phyloP scores from a whole-genome alignment of 2,888 invertebrate species.

The Merodon equestris region DNA sequence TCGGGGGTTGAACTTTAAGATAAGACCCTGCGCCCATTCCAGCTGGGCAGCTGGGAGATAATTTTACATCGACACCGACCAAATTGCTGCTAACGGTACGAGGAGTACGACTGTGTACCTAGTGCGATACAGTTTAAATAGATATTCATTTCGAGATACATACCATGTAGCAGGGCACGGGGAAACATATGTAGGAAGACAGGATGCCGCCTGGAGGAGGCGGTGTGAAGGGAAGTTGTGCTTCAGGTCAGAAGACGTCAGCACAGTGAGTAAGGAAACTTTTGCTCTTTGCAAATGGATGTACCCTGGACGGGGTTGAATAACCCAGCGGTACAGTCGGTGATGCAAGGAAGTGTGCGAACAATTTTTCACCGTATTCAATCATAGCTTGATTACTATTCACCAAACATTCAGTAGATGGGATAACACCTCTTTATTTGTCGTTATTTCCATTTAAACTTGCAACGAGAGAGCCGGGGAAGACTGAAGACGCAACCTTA shows the following conservation, averaged over 20 bases:
- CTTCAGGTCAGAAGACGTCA: conserved; percentile 67
- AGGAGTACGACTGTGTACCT: no score
- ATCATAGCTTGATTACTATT: no score
- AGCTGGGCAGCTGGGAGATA: conserved; percentile 53
- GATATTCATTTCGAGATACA: conserved; percentile 21
- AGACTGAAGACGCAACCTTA: no score
- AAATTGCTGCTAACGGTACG: conserved; percentile 59
- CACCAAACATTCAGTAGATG: no score
- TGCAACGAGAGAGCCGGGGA: no score
- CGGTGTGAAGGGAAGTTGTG: conserved; percentile 53
- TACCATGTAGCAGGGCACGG: conserved; percentile 29
- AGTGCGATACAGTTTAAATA: conserved; percentile 51
- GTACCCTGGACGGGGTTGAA: conserved; percentile 40
- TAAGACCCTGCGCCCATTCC: conserved; percentile 1
- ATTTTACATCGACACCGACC: conserved; percentile 67
- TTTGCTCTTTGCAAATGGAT: conserved; percentile 16
- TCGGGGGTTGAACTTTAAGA: conserved; percentile 17
- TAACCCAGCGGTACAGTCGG: conserved; percentile 39
- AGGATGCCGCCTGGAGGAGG: conserved; percentile 59
- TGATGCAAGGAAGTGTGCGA: conserved; percentile 10
- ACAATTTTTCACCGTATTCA: no score
- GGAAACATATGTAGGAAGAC: conserved; percentile 9
- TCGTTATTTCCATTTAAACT: neutral
- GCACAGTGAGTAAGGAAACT: conserved; percentile 56
- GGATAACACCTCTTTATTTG: neutral